Evolutionary conservation across 2,888 invertebrate species (phyloP), one percentile per base, ranked within the genome.

Genomic region (Drosophila kokeensis): DNA sequence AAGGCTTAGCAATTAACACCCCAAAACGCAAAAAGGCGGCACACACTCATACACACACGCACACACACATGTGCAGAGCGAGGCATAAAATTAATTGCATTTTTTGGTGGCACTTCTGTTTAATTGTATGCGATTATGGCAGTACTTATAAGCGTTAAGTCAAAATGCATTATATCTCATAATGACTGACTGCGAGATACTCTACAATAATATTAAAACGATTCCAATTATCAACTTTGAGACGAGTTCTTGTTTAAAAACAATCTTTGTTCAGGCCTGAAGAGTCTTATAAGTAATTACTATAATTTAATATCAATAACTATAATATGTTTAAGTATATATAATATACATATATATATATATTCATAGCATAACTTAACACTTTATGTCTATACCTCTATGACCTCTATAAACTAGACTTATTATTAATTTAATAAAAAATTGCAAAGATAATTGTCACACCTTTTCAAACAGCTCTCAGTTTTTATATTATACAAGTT

Each of bases 1-100:
- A 68, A 63, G 72, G 62, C 59, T 72, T 76, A 78, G 68, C 78
- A 80, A 78, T 80, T 80, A 80, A 67, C 77, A 78, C 80, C 50
- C 53, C 45, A 45, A 29, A 42, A 27, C 34, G 36, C 45, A 49
- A 64, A 78, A 61, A 40, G 27, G 49, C 38, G 49, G 29, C 36
- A 11, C 24, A 38, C 45, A 38, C 21, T 48, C 13, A 21, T 6
- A 42, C 11, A 42, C 6, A 40, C 21, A 40, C 21, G 29, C 38
- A 57, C 27, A 49, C 15, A 32, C 32, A 53, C 11, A 61, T 30
- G 15, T 21, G 21, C 21, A 45, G 4, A 13, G 45, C 15, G 15
- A 24, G 24, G 24, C 15, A 8, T 24, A 21, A 73, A 79, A 79
- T 64, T 48, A 64, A 75, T 75, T 75, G 60, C 30, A 65, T 24